A percentile compares a stretch with the other conserved stretches of the same genome.
Evolutionary conservation across 35 echinoderm and acorn worm genomes (phyloP).

Genomic region (Lytechinus pictus): DNA sequence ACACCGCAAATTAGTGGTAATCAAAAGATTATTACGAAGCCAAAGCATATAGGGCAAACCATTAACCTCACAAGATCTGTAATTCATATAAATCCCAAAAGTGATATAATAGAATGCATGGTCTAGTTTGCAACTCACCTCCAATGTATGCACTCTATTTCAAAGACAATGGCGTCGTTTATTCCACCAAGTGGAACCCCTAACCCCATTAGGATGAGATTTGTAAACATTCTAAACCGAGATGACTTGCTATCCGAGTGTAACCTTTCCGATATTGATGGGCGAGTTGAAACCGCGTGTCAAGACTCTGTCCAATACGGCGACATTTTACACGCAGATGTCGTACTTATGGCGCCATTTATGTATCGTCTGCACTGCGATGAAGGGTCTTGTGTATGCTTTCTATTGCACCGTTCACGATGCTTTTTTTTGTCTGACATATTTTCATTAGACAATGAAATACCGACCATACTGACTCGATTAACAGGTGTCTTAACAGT

Average conservation of each 20-base stretch:
- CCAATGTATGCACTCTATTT: background rate
- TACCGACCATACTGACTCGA: background rate
- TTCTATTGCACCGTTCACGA: background rate
- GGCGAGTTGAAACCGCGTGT: conserved; percentile 23
- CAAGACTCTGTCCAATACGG: conserved; percentile 10
- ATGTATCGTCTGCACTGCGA: background rate
- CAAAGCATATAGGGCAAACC: background rate
- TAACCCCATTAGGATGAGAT: conserved; percentile 8
- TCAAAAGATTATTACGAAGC: background rate
- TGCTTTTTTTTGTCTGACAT: background rate
- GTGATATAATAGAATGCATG: background rate
- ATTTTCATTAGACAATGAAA: too few relatives aligned
- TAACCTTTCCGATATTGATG: background rate
- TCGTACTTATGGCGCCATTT: conserved; percentile 11
- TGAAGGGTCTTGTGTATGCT: background rate
- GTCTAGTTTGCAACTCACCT: background rate
- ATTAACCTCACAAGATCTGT: background rate
- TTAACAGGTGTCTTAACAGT: background rate
- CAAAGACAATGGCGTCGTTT: background rate
- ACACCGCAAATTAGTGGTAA: background rate
- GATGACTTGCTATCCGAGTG: background rate
- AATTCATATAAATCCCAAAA: background rate
- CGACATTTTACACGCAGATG: conserved; percentile 47
- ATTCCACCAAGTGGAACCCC: background rate
- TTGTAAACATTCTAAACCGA: conserved; percentile 13